Percentiles rank a stretch among this genome's conserved stretches.
These are phyloP conservation scores for Micromys minutus DNA, from an alignment of 2,113 vertebrate genomes.

Conservation along the genomic window DNA sequence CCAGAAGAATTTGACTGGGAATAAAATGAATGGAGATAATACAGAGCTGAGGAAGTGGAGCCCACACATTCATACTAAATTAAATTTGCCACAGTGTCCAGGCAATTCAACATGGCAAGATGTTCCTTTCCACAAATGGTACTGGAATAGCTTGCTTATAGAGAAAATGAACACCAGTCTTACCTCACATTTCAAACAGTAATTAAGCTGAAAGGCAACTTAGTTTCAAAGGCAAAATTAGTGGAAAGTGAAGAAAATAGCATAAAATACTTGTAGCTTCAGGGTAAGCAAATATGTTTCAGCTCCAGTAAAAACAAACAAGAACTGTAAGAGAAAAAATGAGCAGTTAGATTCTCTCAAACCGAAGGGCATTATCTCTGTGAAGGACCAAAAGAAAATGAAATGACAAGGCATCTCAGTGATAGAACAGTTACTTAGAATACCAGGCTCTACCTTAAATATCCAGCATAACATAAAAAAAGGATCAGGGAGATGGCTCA, in stretches of 20 bases:
- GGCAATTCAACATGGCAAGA: neutral
- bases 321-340: neutral
- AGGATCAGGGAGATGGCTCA: neutral
- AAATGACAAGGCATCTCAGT: neutral
- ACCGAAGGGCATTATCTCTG: neutral
- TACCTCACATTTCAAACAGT: neutral
- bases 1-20: neutral
- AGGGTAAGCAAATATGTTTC: neutral
- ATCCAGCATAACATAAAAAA: neutral
- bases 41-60: neutral
- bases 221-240: neutral
- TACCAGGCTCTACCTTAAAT: neutral
- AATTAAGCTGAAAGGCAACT: neutral
- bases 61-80: neutral
- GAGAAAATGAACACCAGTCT: neutral
- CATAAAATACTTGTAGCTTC: neutral
- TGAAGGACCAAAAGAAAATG: neutral
- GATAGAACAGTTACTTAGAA: neutral
- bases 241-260: neutral
- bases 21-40: neutral
- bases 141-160: neutral
- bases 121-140: neutral
- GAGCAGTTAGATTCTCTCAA: neutral
- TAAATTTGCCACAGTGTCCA: neutral
- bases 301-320: neutral